Base-by-base conservation (phyloP, 2,113 vertebrate genomes). In the Coturnix japonica region DNA sequence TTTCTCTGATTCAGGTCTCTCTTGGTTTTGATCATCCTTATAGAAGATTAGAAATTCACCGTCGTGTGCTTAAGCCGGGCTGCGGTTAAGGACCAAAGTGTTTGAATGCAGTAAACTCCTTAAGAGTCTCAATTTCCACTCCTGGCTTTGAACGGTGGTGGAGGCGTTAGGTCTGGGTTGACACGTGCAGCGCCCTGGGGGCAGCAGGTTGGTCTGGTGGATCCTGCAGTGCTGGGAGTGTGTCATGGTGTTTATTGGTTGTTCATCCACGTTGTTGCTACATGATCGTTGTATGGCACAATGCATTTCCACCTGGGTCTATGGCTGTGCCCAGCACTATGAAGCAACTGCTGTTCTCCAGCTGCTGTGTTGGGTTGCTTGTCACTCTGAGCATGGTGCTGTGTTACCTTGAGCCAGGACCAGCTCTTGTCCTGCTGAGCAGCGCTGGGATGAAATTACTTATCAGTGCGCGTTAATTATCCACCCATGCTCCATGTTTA, bases 401-500 rank as follows among this genome's bases (percentile, higher is more conserved):
- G 23, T 22, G 71, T 19, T 63, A 21, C 21, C 47, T 23, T 33
- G 11, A 43, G 23, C 17, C 64, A 35, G 64, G 69, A 31, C 8
- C 35, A 87, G 41, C 74, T 53, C 65, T 56, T 4, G 0, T 57
- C 56, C 61, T 66, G 73, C 71, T 44, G 25, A 33, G 82, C 57
- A 64, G 30, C 47, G 2, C 9, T 44, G 6, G 76, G 66, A 46
- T 81, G 56, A 37, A 59, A 33, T 54, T 22, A 37, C 41, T 69
- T 33, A 39, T 81, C 35, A 0, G 60, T 8, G 23, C 14, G 35
- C 23, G 22, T 59, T 13, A 23, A 77, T 70, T 53, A 11, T 2
- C 66, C 39, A 33, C 6, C 6, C 37, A 3, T 0, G 2, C 30
- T 1, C 1, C 0, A 2, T 1, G 7, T 0, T 6, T 10, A 6